phyloP scores from a whole-genome alignment of 2,797 vertebrate genomes.

The Hirundo rustica region DNA sequence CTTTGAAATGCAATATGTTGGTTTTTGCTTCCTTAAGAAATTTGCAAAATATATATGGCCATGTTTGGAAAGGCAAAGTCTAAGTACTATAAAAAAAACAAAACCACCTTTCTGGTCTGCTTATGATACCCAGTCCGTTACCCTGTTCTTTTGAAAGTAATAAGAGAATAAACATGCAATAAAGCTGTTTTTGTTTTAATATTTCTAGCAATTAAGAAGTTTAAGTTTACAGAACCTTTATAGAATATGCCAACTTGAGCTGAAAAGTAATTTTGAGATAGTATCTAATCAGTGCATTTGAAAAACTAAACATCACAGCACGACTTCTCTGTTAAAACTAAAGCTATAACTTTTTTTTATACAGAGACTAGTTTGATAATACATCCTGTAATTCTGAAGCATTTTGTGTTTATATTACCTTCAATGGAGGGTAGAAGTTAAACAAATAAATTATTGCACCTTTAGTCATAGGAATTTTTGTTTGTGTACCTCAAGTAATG shows the following conservation, averaged over 20 bases:
- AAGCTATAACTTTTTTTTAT: slow-evolving; percentile 70
- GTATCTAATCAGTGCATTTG: slow-evolving; percentile 62
- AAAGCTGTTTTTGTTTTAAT: slow-evolving; percentile 67
- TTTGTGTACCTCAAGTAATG: slow-evolving; percentile 66
- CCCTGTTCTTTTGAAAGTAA: slow-evolving; percentile 64
- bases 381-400: slow-evolving; percentile 68
- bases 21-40: slow-evolving; percentile 46
- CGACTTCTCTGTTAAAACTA: slow-evolving; percentile 61
- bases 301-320: slow-evolving; percentile 58
- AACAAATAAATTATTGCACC: slow-evolving; percentile 75
- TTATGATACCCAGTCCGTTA: slow-evolving; percentile 61
- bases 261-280: slow-evolving; percentile 57
- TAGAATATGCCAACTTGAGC: slow-evolving; percentile 73
- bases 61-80: slow-evolving; percentile 43
- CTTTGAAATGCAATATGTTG: slow-evolving; percentile 65
- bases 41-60: slow-evolving; percentile 54
- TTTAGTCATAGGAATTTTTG: slow-evolving; percentile 63
- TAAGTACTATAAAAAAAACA: not conserved
- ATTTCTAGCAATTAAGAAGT: slow-evolving; percentile 71
- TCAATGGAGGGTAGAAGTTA: slow-evolving; percentile 66
- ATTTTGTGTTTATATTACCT: slow-evolving; percentile 72
- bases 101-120: slow-evolving; percentile 33
- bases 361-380: slow-evolving; percentile 72
- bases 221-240: slow-evolving; percentile 75
- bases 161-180: slow-evolving; percentile 70